Base-by-base conservation (phyloP, 2,113 vertebrate genomes). In the Sclerurus mexicanus region DNA sequence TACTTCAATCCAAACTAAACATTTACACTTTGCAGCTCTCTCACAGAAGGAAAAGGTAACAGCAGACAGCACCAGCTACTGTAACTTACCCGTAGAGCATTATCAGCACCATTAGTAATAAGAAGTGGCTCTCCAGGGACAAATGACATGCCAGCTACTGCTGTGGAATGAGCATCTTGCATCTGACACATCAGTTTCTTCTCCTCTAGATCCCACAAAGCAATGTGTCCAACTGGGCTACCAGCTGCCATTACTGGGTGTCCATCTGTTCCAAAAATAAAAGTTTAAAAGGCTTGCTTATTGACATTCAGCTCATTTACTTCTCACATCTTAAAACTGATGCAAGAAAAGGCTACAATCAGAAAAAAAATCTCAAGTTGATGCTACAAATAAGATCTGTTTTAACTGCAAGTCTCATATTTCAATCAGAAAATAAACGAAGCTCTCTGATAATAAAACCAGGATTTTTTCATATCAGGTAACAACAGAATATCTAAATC, bases 141-240 rank as follows among this genome's bases (percentile, higher is more conserved):
- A 97, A 99, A 99, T 0, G 99, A 99, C 82, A 99, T 97, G 8
- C 98, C 99, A 19, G 99, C 98, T 71, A 99, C 73, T 27, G 99
- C 98, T 47, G 99, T 99, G 73, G 97, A 98, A 97, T 99, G 99
- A 59, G 98, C 98, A 55, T 98, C 97, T 97, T 98, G 98, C 98
- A 99, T 99, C 60, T 99, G 99, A 97, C 97, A 97, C 59, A 98
- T 94, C 47, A 99, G 90, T 89, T 99, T 99, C 81, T 97, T 98
- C 31, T 98, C 98, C 85, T 99, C 99, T 55, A 99, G 95, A 94
- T 99, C 99, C 99, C 99, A 99, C 66, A 99, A 98, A 73, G 98
- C 99, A 95, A 99, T 98, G 97, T 99, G 99, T 46, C 99, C 99
- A 96, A 99, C 60, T 14, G 99, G 99, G 91, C 99, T 99, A 60